Conservation (phyloP, 37 sponge, comb jelly and placozoan species). For the Ianthella basta region DNA sequence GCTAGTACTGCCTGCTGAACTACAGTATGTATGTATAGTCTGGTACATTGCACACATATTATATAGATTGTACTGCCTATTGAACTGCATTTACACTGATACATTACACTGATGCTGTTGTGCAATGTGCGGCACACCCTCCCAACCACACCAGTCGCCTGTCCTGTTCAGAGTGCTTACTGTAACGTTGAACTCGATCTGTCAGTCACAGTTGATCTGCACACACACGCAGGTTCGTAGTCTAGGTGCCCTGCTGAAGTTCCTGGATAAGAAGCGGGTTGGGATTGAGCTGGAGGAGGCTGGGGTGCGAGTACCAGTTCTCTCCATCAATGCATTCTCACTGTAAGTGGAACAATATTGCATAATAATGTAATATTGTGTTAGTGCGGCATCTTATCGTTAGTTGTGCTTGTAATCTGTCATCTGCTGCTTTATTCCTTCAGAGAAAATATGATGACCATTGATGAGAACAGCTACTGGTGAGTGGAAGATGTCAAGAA, state of each 20-base stretch:
- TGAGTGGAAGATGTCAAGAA: conserved; percentile 13
- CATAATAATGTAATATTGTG: too few species aligned
- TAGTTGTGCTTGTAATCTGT: background rate
- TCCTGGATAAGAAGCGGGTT: conserved; percentile 87
- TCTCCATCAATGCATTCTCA: conserved; percentile 71
- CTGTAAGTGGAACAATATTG: conserved; percentile 78
- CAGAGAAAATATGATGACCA: conserved; percentile 71
- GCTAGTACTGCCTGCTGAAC: too few species aligned
- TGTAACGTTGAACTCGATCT: background rate
- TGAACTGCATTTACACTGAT: too few species aligned
- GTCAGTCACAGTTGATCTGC: too few species aligned
- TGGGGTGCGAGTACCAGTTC: conserved; percentile 71
- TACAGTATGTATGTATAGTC: too few species aligned
- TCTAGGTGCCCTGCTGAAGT: conserved; percentile 87
- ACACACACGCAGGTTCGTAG: conserved; percentile 43
- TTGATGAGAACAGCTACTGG: conserved; percentile 75
- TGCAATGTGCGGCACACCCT: too few species aligned
- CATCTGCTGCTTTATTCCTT: background rate
- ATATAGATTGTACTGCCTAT: too few species aligned
- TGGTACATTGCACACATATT: too few species aligned
- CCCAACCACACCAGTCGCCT: too few species aligned
- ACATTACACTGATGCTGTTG: too few species aligned
- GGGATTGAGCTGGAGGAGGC: conserved; percentile 89
- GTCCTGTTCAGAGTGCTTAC: too few species aligned
- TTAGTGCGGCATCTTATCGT: background rate